Base-by-base conservation (phyloP, 2,113 vertebrate species). In the Potamarius usumacintae region DNA sequence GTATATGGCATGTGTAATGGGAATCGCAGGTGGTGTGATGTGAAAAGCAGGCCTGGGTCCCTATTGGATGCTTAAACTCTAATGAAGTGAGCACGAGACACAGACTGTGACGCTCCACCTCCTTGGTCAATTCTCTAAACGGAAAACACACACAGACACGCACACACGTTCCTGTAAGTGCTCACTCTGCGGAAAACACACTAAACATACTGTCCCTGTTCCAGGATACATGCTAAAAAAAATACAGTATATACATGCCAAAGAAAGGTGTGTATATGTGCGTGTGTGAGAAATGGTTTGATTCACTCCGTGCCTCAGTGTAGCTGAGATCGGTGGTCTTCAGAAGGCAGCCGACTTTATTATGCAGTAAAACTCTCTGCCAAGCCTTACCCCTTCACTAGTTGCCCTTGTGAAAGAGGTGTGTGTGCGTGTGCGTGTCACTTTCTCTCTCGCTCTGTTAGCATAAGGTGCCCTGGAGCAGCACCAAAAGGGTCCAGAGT, bases 81-180 rank as follows among this genome's bases (percentile, higher is more conserved):
- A 95, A 95, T 95, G 94, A 95, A 95, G 95, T 94, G 93, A 95
- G 91, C 92, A 93, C 87, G 90, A 93, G 91, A 93, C 93, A 90
- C 89, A 88, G 93, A 93, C 93, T 95, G 94, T 94, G 93, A 96
- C 93, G 92, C 92, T 93, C 93, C 92, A 85, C 90, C 92, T 92
- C 25, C 50, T 78, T 52, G 72, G 74, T 84, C 85, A 48, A 15
- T 85, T 78, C 78, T 84, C 78, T 67, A 72, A 91, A 62, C 62
- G 63, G 88, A 93, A 82, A 85, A 86, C 81, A 79, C 87, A 79
- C 87, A 34, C 89, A 82, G 83, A 86, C 81, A 79, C 87, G 74
- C 87, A 34, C 89, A 69, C 78, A n/a, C 7, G 76, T 30, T 25
- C 42, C 34, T 42, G 42, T 60, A 86, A 82, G 62, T 79, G 81